phyloP scores from a whole-genome alignment of 1,140 invertebrate species.

The Listronotus bonariensis region DNA sequence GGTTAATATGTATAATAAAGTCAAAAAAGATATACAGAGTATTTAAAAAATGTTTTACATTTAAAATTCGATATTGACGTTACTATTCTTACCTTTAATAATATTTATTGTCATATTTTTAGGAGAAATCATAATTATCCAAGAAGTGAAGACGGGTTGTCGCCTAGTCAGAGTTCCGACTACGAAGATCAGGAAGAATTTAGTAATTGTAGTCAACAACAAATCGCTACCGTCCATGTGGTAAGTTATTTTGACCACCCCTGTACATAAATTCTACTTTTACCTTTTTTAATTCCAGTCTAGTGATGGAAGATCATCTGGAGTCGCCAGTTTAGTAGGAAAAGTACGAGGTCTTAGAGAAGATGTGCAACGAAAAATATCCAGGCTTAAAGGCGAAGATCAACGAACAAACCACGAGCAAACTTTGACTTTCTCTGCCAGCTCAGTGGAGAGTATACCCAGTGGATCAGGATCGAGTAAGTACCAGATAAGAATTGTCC shows the following conservation, averaged over 20 bases:
- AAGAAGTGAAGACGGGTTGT: conserved; percentile 71
- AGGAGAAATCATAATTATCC: conserved; percentile 61
- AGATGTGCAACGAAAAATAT: conserved; percentile 78
- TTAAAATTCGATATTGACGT: no score
- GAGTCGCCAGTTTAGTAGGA: conserved; percentile 68
- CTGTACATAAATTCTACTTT: no score
- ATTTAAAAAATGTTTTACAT: no score
- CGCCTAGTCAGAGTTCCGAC: conserved; percentile 76
- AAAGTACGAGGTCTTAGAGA: conserved; percentile 73
- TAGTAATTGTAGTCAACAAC: conserved; percentile 65
- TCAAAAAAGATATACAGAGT: no score
- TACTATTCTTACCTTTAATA: no score
- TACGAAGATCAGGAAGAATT: conserved; percentile 78
- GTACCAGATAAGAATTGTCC: no score
- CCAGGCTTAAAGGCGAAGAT: conserved; percentile 66
- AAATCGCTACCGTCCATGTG: conserved; percentile 70
- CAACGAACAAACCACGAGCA: conserved; percentile 64
- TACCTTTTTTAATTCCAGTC: conserved; percentile 55
- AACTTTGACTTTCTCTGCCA: conserved; percentile 78
- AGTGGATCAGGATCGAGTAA: conserved; percentile 83
- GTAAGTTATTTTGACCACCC: conserved; percentile 56
- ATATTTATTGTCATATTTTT: not conserved
- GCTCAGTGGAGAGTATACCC: conserved; percentile 83
- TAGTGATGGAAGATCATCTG: conserved; percentile 63
- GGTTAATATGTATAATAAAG: no score